Conservation (phyloP, 2,113 vertebrate species). For the Uropsilus gracilis region DNA sequence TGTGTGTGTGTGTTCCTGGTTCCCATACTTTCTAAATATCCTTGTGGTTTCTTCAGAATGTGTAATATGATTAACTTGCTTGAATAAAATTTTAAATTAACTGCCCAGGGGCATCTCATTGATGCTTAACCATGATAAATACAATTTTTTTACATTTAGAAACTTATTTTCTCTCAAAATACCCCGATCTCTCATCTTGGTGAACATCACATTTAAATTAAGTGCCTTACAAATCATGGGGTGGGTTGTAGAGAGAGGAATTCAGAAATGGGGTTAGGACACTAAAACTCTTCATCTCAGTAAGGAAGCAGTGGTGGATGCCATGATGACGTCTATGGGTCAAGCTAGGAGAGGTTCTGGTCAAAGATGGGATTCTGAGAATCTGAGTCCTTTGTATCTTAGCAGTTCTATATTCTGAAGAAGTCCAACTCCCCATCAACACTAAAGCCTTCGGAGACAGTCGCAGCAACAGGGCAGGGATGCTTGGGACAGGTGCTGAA, state of each 20-base stretch:
- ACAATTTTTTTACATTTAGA: slow-evolving; percentile 6
- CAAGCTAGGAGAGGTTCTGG: neutral
- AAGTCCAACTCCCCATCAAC: neutral
- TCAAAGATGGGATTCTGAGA: neutral
- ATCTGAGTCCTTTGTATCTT: neutral
- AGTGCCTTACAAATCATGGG: neutral
- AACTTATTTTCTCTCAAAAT: slow-evolving; percentile 21
- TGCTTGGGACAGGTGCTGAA: neutral
- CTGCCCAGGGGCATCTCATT: neutral
- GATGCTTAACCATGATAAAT: neutral
- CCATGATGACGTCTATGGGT: neutral
- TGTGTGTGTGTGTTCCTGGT: neutral
- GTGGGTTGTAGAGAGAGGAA: neutral
- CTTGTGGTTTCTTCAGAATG: neutral
- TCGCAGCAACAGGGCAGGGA: neutral
- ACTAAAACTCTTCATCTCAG: neutral
- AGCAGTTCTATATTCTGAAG: neutral
- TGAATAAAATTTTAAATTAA: slow-evolving; percentile 38
- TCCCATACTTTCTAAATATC: neutral
- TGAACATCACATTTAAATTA: slow-evolving; percentile 31
- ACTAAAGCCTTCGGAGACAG: neutral
- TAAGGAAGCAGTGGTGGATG: neutral
- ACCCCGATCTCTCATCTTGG: neutral
- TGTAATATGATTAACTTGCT: neutral
- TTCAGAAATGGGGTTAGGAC: neutral